A percentile compares a stretch with the other conserved stretches of the same genome.
These are phyloP conservation scores for Asarcornis scutulata DNA, from an alignment of 2,113 vertebrate genomes.

Conservation along the genomic window DNA sequence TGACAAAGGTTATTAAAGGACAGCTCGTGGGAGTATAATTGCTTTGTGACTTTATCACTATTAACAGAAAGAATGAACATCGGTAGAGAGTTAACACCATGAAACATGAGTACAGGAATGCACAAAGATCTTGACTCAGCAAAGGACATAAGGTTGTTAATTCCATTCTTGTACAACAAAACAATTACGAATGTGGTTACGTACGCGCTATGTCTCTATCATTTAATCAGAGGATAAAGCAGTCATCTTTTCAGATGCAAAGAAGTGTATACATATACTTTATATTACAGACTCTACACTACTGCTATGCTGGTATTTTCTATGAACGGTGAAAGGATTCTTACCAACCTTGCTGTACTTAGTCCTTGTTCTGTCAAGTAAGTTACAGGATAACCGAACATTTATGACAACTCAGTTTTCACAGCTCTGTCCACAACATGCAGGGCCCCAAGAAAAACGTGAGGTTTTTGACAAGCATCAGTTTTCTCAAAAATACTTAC, in stretches of 20 bases:
- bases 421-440: background rate
- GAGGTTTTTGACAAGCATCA: background rate
- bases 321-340: background rate
- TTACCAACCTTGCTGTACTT: background rate
- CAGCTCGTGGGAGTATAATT: constrained; percentile 48
- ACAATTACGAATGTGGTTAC: background rate
- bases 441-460: background rate
- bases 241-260: background rate
- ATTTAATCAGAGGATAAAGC: background rate
- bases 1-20: constrained; percentile 56
- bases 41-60: constrained; percentile 46
- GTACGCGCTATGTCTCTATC: background rate
- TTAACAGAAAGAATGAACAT: constrained; percentile 25
- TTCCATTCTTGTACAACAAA: background rate
- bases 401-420: background rate
- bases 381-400: background rate
- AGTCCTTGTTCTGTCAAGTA: background rate
- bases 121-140: constrained; percentile 46
- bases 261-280: background rate
- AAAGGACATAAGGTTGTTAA: background rate
- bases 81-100: background rate
- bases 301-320: background rate
- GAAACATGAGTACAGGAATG: background rate
- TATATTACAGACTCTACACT: background rate
- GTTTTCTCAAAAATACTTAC: constrained; percentile 14